These are phyloP conservation scores for Drosophila suzukii DNA, from an alignment of 1,140 invertebrate species.

Conservation along the genomic window DNA sequence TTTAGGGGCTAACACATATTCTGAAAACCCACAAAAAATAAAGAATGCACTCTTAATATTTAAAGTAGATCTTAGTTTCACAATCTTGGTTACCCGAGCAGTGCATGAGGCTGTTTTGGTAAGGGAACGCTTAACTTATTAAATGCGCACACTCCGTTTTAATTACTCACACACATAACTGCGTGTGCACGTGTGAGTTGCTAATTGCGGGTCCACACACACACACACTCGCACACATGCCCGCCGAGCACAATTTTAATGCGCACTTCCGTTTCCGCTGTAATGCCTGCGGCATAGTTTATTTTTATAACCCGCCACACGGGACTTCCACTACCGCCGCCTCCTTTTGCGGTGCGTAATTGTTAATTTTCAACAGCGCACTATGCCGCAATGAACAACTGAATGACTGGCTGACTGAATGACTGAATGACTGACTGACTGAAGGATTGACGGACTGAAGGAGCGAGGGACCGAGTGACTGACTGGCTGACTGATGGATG, in stretches of 20 bases:
- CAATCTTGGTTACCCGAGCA: background rate
- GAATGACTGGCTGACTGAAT: constrained; percentile 8
- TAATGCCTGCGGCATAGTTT: constrained; percentile 76
- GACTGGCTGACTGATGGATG: constrained; percentile 44
- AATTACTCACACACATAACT: constrained; percentile 72
- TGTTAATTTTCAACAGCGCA: constrained; percentile 71
- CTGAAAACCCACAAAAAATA: too few relatives aligned
- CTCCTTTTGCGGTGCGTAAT: constrained; percentile 69
- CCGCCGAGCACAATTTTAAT: constrained; percentile 73
- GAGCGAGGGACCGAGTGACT: constrained; percentile 5
- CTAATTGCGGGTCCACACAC: constrained; percentile 71
- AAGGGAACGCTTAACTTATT: constrained; percentile 72
- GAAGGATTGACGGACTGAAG: constrained; percentile 12
- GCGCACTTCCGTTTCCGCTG: constrained; percentile 81
- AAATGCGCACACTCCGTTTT: constrained; percentile 77
- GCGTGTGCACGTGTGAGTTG: constrained; percentile 53
- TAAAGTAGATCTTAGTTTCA: background rate
- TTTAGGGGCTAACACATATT: too few relatives aligned
- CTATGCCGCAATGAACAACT: constrained; percentile 48
- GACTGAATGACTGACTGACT: constrained; percentile 20
- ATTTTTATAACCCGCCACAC: constrained; percentile 68
- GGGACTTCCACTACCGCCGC: constrained; percentile 17
- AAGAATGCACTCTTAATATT: background rate
- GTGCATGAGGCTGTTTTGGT: constrained; percentile 6
- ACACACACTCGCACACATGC: constrained; percentile 26